Percentiles rank a stretch among this genome's conserved stretches.
Conservation (phyloP, 2,888 invertebrate genomes). For the Tridacna gigas region DNA sequence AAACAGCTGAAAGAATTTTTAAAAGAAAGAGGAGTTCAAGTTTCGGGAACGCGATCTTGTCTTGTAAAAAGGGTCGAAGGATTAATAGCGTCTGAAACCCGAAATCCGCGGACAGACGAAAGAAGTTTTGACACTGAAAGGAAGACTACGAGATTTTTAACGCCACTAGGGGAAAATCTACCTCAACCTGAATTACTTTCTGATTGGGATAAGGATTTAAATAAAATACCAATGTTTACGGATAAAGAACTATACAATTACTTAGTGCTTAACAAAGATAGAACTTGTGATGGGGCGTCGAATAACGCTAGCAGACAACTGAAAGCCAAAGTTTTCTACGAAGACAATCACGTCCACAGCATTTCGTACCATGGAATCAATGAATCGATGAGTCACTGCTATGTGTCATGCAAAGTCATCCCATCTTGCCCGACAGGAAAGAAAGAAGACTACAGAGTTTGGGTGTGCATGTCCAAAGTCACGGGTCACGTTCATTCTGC, state of each 20-base stretch:
- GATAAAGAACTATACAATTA: slow-evolving; percentile 19
- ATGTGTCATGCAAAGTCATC: neutral
- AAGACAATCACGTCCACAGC: neutral
- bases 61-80: too few relatives aligned
- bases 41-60: too few relatives aligned
- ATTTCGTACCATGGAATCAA: neutral
- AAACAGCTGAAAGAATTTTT: too few relatives aligned
- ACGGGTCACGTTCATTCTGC: slow-evolving; percentile 15
- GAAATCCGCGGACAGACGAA: too few relatives aligned
- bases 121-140: too few relatives aligned
- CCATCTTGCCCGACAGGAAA: too few relatives aligned
- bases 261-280: neutral
- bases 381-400: neutral
- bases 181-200: neutral
- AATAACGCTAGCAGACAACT: slow-evolving; percentile 6
- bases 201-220: neutral
- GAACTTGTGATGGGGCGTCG: neutral
- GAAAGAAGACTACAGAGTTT: slow-evolving; percentile 4
- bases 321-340: slow-evolving; percentile 18
- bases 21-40: too few relatives aligned
- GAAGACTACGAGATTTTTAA: too few relatives aligned
- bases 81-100: too few relatives aligned
- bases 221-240: neutral
- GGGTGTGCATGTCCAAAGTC: slow-evolving; percentile 20
- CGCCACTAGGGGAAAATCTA: neutral